Evolutionary conservation across 2,888 invertebrate species (phyloP), one percentile per base, ranked within the genome.

Genomic region (Poecilus cupreus): DNA sequence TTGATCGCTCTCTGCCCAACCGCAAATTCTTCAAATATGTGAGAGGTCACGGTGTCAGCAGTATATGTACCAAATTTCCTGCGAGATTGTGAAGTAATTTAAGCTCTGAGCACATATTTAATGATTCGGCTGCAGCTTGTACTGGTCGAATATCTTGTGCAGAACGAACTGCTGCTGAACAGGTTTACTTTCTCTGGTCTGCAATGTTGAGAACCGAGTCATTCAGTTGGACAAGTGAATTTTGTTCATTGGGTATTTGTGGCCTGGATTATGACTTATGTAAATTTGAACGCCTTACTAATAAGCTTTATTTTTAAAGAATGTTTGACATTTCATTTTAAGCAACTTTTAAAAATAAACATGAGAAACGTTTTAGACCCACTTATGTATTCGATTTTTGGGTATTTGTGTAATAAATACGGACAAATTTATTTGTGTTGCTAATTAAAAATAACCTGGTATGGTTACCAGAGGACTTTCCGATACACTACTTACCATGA

Each of bases 161-260:
- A 32, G 3, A 54, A 3, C 54, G 54, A 18, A 11, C 60, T 22
- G 32, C 10, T 68, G 64, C 64, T 24, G 20, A 74, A 74, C 74
- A 74, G 74, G 74, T 74, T 74, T 74, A 74, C 74, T 74, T 74
- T 74, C 74, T 74, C 74, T 51, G 32, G n/a, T 74, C 49, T 74
- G 74, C n/a, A 51, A 72, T 13, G n/a, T n/a, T 8, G 11, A 16
- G 26, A 32, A 43, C 20, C 26, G 60, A 60, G 18, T 26, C 22
- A 18, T 32, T 26, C 39, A 68, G 74, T 74, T 32, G 51, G 8
- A 49, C 74, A 74, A 49, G 74, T 74, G 46, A 74, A n/a, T 64
- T 18, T 51, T 51, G 18, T 68, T 18, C 64, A 68, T 37, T 10
- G 6, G 13, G 8, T 13, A 32, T 37, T 37, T 37, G n/a, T n/a